Evolutionary conservation across 2,113 vertebrate genomes (phyloP), one percentile per base, ranked within the genome.

Genomic region (Protomyctophum bolini): DNA sequence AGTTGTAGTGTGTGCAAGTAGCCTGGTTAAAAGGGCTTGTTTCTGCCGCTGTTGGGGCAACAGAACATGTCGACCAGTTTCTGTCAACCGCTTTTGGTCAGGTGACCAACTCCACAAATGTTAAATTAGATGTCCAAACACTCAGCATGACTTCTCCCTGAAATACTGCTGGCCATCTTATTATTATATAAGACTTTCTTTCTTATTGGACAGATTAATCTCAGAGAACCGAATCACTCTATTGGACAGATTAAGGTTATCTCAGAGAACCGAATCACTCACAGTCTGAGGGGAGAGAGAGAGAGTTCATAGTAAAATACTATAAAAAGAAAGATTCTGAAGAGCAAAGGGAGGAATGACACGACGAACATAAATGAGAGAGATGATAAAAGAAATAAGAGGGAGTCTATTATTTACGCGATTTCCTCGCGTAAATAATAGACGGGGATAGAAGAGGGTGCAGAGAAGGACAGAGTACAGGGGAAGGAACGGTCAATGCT

Each of bases 401-500:
- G 8, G 46, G 47, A 59, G 29, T 10, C 12, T 52, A 2, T 4
- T 3, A 52, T 3, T 10, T 10, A 52, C 10, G 12, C 6, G 12
- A 52, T 3, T 10, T 52, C 12, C 12, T 52, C 12, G 8, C 10
- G n/a, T 10, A 52, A 10, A 52, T 33, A 21, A 6, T 14, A 12
- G 68, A 74, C 41, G 50, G 72, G 28, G 68, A 60, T 15, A 41
- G 10, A 29, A 45, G 45, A 67, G 66, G 49, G n/a, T 29, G 50
- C 21, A 21, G 2, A 21, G 21, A 21, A 21, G 21, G 21, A 21
- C 21, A 21, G 21, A 2, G 21, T 21, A 21, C 21, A 74, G 66
- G 7, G 83, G 83, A 85, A 82, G 82, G 85, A 83, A 83, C 81
- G 67, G 79, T 82, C 81, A 84, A 61, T 61, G 74, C 54, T 70